Base-by-base conservation (phyloP, 2,797 vertebrate genomes). In the Octomys mimax region DNA sequence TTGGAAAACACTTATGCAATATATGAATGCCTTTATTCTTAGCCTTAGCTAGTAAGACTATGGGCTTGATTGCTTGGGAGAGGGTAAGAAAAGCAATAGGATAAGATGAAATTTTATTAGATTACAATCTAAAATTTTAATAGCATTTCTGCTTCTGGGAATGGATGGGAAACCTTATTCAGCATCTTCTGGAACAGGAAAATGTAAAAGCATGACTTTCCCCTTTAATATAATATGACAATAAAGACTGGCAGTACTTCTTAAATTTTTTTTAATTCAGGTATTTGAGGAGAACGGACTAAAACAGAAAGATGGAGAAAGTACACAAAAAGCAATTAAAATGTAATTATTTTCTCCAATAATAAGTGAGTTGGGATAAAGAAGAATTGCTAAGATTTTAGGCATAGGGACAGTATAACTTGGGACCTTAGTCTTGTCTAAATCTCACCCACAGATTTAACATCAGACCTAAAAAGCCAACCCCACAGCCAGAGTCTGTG, bases 91-190 rank as follows among this genome's bases (percentile, higher is more conserved):
- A 92, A 94, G 94, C 92, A 91, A 87, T 75, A 86, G 89, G 62
- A 85, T 88, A 92, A 95, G 75, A 96, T 96, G 92, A 96, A 95
- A 94, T 97, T 96, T 97, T 96, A 97, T 97, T 97, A 97, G 93
- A 97, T 97, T 97, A 96, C 80, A 94, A 97, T 96, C 94, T 97
- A 95, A 96, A 97, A 88, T 96, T 97, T 97, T 97, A 98, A 97
- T 95, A 95, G 91, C 64, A 4, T 93, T 89, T 94, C 87, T 75
- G 73, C 95, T 97, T 96, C 97, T 96, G 94, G 95, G 96, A 98
- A 97, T 85, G 88, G 85, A 81, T 87, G 36, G 88, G 49, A 93
- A 95, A 36, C 75, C 87, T 92, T 96, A 96, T 90, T 97, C 95
- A 97, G 94, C 97, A 94, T 93, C 87, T 97, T 93, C 93, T 92